Percentiles rank a stretch among this genome's conserved stretches.
Conservation (phyloP, 2,797 vertebrate species). For the Helicolenus hilgendorfi region DNA sequence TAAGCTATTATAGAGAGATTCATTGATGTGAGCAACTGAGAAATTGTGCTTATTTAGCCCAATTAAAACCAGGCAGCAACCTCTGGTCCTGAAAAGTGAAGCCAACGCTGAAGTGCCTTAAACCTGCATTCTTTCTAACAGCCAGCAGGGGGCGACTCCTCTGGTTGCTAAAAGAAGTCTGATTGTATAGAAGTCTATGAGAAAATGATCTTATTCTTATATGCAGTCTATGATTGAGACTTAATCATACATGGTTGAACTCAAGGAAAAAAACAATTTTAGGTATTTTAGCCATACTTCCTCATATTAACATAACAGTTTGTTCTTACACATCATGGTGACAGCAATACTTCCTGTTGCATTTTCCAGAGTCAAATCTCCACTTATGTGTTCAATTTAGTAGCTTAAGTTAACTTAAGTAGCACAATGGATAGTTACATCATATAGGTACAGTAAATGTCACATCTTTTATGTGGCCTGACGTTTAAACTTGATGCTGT, state of each 20-base stretch:
- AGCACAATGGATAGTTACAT: not conserved
- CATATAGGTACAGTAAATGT: constrained; percentile 15
- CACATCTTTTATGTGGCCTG: constrained; percentile 20
- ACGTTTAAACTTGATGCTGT: not conserved
- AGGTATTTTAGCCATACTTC: not conserved
- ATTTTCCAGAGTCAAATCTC: constrained; percentile 6
- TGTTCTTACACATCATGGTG: not conserved
- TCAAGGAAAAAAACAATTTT: not conserved
- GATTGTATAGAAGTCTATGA: no score
- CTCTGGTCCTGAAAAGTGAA: no score
- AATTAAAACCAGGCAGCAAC: not conserved
- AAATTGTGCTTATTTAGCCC: not conserved
- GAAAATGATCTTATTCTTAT: no score
- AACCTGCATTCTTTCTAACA: no score
- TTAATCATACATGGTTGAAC: not conserved
- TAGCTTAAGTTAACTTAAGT: not conserved
- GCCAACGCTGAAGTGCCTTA: no score
- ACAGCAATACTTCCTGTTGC: not conserved
- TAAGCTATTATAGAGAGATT: not conserved
- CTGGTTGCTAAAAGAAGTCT: no score
- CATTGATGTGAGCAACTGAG: not conserved
- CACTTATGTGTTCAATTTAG: not conserved
- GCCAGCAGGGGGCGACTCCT: no score
- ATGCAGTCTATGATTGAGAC: not conserved
- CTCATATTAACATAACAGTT: not conserved